Percentiles rank a stretch among this genome's conserved stretches.
Evolutionary conservation across 2,888 invertebrate species (phyloP).

Genomic region (Blera fallax): DNA sequence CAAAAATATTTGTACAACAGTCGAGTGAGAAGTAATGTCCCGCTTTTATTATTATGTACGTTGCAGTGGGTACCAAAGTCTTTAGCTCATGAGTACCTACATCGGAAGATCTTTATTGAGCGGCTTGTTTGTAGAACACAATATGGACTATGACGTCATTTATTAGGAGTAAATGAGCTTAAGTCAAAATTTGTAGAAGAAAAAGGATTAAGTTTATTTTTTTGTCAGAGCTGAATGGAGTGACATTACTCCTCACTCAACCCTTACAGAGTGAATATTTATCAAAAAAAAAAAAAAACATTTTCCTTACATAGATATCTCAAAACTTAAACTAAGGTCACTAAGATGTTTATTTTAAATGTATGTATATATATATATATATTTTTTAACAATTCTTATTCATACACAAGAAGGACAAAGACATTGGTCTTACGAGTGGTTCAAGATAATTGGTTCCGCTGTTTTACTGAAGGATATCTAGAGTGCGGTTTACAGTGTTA

Average conservation of each 20-base stretch:
- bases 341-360: constrained; percentile 4
- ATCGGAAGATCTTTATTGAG: background rate
- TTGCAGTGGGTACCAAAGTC: background rate
- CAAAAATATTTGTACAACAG: background rate
- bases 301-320: background rate
- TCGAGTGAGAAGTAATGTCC: constrained; percentile 7
- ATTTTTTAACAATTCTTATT: background rate
- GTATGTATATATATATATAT: no score
- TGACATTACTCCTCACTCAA: background rate
- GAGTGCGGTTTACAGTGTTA: no score
- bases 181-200: no score
- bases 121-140: background rate
- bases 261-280: no score
- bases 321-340: constrained; percentile 23
- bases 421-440: background rate
- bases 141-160: background rate
- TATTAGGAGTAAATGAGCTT: no score
- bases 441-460: background rate
- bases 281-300: no score
- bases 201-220: background rate
- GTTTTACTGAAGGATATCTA: no score
- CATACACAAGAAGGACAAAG: background rate
- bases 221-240: background rate
- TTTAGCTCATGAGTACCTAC: background rate
- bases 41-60: background rate